Percentiles rank a stretch among this genome's conserved stretches.
These are phyloP conservation scores for Fissipunctia ypsillon DNA, from an alignment of 2,888 invertebrate species.

Conservation along the genomic window DNA sequence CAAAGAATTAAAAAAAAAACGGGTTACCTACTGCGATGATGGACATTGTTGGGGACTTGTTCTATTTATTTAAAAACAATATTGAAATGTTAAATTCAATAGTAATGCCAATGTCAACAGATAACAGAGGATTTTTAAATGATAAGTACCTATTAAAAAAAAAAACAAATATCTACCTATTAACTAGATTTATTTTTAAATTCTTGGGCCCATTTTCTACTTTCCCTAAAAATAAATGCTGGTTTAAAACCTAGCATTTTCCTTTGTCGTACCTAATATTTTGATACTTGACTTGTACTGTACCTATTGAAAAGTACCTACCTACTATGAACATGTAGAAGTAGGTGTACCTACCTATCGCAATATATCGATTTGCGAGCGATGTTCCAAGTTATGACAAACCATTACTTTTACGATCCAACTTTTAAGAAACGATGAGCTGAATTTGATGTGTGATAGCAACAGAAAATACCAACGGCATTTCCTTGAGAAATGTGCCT, in stretches of 20 bases:
- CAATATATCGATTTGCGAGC: conserved; percentile 1
- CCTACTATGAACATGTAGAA: no score
- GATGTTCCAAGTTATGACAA: conserved; percentile 19
- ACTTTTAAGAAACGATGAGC: conserved; percentile 22
- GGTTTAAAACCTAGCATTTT: no score
- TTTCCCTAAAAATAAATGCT: neutral
- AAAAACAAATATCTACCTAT: no score
- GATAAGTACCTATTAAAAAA: no score
- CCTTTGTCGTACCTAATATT: neutral
- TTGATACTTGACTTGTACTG: neutral
- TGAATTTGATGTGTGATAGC: conserved; percentile 16
- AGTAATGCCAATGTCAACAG: neutral
- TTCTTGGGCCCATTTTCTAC: neutral
- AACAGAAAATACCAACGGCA: neutral
- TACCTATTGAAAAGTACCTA: no score
- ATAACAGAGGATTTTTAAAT: neutral
- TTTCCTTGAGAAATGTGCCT: neutral
- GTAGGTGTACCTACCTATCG: conserved; percentile 8
- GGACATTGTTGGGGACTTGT: neutral
- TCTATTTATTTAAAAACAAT: neutral
- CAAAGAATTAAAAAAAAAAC: conserved; percentile 6
- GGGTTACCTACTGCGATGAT: conserved; percentile 16
- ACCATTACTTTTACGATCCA: conserved; percentile 26
- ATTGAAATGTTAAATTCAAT: neutral
- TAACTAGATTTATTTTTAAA: no score